A percentile compares a stretch with the other conserved stretches of the same genome.
phyloP scores from a whole-genome alignment of 2,797 vertebrate species.

The Coregonus suidteri region DNA sequence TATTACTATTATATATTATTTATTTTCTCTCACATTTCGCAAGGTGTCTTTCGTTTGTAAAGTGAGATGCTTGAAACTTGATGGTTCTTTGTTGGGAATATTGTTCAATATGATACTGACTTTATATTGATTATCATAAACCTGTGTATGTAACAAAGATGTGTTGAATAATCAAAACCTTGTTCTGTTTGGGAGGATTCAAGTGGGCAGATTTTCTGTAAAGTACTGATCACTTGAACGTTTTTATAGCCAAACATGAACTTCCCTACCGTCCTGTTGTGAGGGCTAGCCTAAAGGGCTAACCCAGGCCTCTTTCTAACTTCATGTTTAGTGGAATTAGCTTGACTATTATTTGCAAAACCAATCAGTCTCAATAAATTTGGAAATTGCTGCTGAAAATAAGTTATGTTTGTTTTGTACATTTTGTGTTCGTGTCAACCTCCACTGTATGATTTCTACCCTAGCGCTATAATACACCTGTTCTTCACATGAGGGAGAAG shows the following conservation, averaged over 20 bases:
- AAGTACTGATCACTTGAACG: slow-evolving; percentile 71
- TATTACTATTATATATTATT: slow-evolving; percentile 85
- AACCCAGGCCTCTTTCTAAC: slow-evolving; percentile 70
- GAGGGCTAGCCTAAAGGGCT: slow-evolving; percentile 62
- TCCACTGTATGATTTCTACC: too few species aligned
- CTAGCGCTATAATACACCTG: too few species aligned
- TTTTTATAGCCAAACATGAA: slow-evolving; percentile 77
- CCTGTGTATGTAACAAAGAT: slow-evolving; percentile 91
- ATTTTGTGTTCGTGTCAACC: too few species aligned
- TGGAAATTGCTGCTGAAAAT: slow-evolving; percentile 89
- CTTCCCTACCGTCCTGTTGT: slow-evolving; percentile 70
- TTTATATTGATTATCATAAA: slow-evolving; percentile 90
- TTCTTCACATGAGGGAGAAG: too few species aligned
- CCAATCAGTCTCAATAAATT: slow-evolving; percentile 93
- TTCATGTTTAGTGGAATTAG: slow-evolving; percentile 87
- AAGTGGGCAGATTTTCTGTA: slow-evolving; percentile 72
- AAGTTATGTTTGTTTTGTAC: slow-evolving; percentile 49
- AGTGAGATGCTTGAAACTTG: slow-evolving; percentile 80
- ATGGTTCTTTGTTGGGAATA: slow-evolving; percentile 78
- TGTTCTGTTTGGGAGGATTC: slow-evolving; percentile 68
- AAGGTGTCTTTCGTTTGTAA: slow-evolving; percentile 80
- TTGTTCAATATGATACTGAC: slow-evolving; percentile 88
- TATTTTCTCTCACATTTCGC: slow-evolving; percentile 86
- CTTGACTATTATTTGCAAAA: slow-evolving; percentile 86
- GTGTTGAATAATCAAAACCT: slow-evolving; percentile 79